Evolutionary conservation across 2,797 vertebrate species (phyloP).

Genomic region (Microctenopoma lineatum): DNA sequence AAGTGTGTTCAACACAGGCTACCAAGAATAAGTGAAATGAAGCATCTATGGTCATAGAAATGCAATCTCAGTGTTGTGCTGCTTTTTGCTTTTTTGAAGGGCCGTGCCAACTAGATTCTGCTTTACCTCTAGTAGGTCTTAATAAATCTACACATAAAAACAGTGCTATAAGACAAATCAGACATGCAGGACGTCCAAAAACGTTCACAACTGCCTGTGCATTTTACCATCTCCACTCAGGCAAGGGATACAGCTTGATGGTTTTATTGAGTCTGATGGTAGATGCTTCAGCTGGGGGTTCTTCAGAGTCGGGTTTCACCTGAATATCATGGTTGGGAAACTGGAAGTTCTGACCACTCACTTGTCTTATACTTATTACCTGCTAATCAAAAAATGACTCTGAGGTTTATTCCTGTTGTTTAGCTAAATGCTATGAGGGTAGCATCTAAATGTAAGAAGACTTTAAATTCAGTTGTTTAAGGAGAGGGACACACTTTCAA

Average conservation of each 20-base stretch:
- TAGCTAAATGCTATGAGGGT: background rate
- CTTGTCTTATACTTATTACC: background rate
- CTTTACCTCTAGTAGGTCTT: background rate
- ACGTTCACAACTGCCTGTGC: background rate
- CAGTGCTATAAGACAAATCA: background rate
- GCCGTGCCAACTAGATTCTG: too few species aligned
- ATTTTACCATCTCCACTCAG: background rate
- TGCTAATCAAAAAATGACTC: background rate
- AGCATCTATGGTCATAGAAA: constrained; percentile 6
- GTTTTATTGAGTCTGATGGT: background rate
- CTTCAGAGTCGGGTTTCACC: background rate
- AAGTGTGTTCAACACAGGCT: constrained; percentile 82
- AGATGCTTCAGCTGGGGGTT: too few species aligned
- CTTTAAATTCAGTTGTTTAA: background rate
- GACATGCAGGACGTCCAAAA: background rate
- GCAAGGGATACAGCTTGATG: too few species aligned
- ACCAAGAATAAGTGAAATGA: constrained; percentile 24
- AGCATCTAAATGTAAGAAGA: background rate
- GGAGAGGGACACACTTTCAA: too few species aligned
- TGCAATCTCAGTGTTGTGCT: background rate
- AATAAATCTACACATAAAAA: background rate
- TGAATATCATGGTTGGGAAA: too few species aligned
- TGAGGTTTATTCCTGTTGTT: background rate
- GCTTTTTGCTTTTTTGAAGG: constrained; percentile 1
- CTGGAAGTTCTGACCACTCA: background rate